phyloP scores from a whole-genome alignment of 2,888 invertebrate genomes.

The Scotopteryx bipunctaria region DNA sequence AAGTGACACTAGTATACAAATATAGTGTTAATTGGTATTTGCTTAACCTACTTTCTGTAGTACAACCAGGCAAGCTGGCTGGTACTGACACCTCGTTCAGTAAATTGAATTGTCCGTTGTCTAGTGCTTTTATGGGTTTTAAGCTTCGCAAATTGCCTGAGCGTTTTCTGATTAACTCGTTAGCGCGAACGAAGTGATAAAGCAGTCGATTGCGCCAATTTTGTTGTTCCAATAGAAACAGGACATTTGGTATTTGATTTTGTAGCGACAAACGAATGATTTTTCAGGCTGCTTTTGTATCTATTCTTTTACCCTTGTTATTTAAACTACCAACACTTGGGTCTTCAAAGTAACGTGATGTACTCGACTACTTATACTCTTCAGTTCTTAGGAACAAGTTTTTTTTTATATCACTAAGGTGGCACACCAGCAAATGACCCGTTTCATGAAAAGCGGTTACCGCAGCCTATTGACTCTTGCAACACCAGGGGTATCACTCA shows the following conservation, averaged over 20 bases:
- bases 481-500: too few relatives aligned
- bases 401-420: too few relatives aligned
- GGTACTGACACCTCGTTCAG: constrained; percentile 1
- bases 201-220: not conserved
- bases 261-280: not conserved
- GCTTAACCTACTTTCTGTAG: not conserved
- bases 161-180: constrained; percentile 1
- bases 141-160: not conserved
- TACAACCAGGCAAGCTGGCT: not conserved
- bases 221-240: not conserved
- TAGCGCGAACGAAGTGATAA: not conserved
- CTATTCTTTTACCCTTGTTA: too few relatives aligned
- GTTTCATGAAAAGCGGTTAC: too few relatives aligned
- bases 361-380: too few relatives aligned
- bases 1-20: too few relatives aligned
- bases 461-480: too few relatives aligned
- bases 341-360: too few relatives aligned
- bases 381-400: too few relatives aligned
- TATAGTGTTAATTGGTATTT: not conserved
- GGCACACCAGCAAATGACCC: too few relatives aligned
- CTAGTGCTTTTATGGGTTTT: not conserved
- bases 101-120: constrained; percentile 12
- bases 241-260: not conserved
- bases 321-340: too few relatives aligned
- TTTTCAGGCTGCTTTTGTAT: not conserved